Base-by-base conservation (phyloP, 2,888 invertebrate species). In the Idaea straminata region DNA sequence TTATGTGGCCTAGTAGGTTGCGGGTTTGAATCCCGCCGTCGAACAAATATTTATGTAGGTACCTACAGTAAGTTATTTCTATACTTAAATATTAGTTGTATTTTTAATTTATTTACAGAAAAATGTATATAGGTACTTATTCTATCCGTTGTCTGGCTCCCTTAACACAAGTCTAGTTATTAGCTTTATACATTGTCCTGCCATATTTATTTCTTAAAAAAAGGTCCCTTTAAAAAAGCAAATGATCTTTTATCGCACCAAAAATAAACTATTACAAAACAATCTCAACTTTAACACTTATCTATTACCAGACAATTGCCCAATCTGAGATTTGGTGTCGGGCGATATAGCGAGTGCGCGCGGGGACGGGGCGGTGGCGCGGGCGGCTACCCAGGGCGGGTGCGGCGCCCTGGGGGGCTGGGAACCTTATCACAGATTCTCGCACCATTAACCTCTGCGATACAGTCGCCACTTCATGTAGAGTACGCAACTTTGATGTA, bases 381-480 rank as follows among this genome's bases (percentile, higher is more conserved):
- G 63, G 59, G 66, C 67, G 60, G 62, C 65, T 60, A 35, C 57
- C 63, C 66, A 68, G 74, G 72, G 65, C 60, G 59, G 34, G 62
- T 13, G 64, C 66, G 65, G 57, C 61, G 61, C 59, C 71, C 66
- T 70, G 66, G 65, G 62, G 63, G 67, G 64, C 61, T 72, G 77
- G 77, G 76, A 79, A 71, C 72, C 76, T 80, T 91, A 91, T 91
- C 91, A 83, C 88, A 75, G 80, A 78, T 86, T 86, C 83, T 84
- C 88, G 82, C 83, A 76, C 91, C 91, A 91, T 91, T 91, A 90
- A 86, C 88, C 88, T 81, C 76, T 72, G 85, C 90, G 91, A 91
- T 91, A 91, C 90, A 91, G 88, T 86, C 87, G 81, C 77, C 87
- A 88, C 89, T 89, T 79, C 84, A 87, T 84, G 84, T 84, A 80